Evolutionary conservation across 2,888 invertebrate species (phyloP).

Genomic region (Balanococcus diminutus): DNA sequence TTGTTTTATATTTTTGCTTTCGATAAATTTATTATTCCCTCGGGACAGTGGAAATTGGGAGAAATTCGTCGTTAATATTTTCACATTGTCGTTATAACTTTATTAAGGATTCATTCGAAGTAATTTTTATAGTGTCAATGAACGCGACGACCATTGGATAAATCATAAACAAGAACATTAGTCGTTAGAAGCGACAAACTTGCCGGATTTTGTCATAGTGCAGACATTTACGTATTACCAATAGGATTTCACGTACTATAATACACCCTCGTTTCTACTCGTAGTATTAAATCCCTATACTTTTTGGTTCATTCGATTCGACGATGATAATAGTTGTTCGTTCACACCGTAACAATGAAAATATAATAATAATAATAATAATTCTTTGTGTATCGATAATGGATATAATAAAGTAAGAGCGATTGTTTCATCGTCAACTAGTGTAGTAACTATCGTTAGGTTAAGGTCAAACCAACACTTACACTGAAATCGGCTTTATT

Average conservation of each 20-base stretch:
- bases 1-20: not conserved
- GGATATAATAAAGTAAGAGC: slow-evolving; percentile 25
- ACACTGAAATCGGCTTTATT: not conserved
- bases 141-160: not conserved
- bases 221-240: not conserved
- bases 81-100: not conserved
- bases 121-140: not conserved
- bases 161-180: not conserved
- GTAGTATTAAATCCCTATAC: not conserved
- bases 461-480: not conserved
- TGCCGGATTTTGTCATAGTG: not conserved
- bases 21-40: not conserved
- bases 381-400: slow-evolving; percentile 15
- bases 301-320: not conserved
- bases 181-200: not conserved
- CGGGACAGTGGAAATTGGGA: not conserved
- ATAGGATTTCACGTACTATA: not conserved
- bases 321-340: slow-evolving; percentile 2
- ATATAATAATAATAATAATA: not conserved
- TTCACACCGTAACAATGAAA: slow-evolving; percentile 22
- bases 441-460: not conserved
- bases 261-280: not conserved
- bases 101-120: not conserved
- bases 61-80: not conserved
- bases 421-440: slow-evolving; percentile 1